phyloP scores from a whole-genome alignment of 2,797 vertebrate species.

The Sebastes oblongus region DNA sequence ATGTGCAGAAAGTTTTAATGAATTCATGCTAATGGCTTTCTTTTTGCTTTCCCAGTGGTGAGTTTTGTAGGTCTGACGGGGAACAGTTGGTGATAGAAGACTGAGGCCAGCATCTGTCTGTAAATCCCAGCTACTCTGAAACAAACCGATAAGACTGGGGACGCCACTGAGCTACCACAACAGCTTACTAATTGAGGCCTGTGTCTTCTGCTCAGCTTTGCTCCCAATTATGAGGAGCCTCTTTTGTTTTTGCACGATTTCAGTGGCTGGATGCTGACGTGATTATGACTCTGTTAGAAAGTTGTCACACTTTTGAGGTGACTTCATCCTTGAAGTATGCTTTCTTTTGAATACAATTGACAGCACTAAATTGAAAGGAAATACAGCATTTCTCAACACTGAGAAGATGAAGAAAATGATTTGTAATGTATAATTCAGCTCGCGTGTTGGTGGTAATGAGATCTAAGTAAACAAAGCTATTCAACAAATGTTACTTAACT shows the following conservation, averaged over 20 bases:
- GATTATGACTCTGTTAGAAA: slow-evolving; percentile 20
- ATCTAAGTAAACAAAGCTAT: not conserved
- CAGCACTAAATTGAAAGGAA: not conserved
- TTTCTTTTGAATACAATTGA: slow-evolving; percentile 30
- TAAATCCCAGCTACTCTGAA: slow-evolving; percentile 50
- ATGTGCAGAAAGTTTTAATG: slow-evolving; percentile 54
- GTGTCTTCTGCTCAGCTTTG: slow-evolving; percentile 15
- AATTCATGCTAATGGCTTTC: slow-evolving; percentile 48
- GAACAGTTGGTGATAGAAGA: slow-evolving; percentile 15
- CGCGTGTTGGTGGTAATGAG: not conserved
- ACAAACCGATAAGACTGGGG: slow-evolving; percentile 47
- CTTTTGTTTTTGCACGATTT: slow-evolving; percentile 38
- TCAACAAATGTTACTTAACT: slow-evolving; percentile 3
- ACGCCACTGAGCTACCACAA: slow-evolving; percentile 13
- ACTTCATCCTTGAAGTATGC: slow-evolving; percentile 11
- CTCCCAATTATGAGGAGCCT: slow-evolving; percentile 28
- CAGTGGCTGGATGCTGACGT: not conserved
- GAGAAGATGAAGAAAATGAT: slow-evolving; percentile 14
- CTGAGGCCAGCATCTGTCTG: slow-evolving; percentile 17
- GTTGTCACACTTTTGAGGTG: slow-evolving; percentile 31
- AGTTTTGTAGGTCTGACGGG: slow-evolving; percentile 15
- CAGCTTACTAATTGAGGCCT: slow-evolving; percentile 47
- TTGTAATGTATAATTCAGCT: not conserved
- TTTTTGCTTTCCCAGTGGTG: slow-evolving; percentile 3
- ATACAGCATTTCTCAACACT: not conserved